Percentiles rank a stretch among this genome's conserved stretches.
phyloP scores from a whole-genome alignment of 2,797 vertebrate genomes.

The Anguilla megastoma region DNA sequence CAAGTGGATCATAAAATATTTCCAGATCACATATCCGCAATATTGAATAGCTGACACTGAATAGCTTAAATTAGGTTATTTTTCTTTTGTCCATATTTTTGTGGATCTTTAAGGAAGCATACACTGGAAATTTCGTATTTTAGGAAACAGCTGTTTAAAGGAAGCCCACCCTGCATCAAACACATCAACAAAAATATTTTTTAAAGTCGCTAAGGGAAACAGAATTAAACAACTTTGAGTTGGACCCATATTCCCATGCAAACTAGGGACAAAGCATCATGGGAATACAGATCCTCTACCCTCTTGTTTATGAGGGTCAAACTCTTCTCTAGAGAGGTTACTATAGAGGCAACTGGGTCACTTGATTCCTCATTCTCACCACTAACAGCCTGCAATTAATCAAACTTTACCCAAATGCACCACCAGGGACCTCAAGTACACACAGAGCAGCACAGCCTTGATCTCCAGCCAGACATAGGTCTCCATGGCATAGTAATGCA shows the following conservation, averaged over 20 bases:
- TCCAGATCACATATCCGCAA: neutral
- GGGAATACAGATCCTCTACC: neutral
- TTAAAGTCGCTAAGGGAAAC: neutral
- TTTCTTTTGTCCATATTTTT: neutral
- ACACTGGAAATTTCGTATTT: conserved; percentile 17
- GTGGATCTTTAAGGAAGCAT: neutral
- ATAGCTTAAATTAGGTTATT: neutral
- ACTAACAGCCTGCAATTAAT: conserved; percentile 4
- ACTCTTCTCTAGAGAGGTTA: neutral
- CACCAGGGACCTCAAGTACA: neutral
- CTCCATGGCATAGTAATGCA: neutral
- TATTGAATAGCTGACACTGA: neutral
- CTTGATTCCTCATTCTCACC: neutral
- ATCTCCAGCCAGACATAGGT: neutral
- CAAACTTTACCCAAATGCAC: neutral
- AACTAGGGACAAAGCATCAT: neutral
- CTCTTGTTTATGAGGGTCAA: neutral
- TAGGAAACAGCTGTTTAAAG: conserved; percentile 26
- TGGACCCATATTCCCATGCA: neutral
- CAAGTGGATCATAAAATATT: neutral
- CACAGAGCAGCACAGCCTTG: neutral
- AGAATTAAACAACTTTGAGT: neutral
- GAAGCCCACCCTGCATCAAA: neutral
- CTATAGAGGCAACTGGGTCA: neutral
- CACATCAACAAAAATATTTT: neutral